Base-by-base conservation (phyloP, 2,797 vertebrate species). In the Poliocrania exsul region DNA sequence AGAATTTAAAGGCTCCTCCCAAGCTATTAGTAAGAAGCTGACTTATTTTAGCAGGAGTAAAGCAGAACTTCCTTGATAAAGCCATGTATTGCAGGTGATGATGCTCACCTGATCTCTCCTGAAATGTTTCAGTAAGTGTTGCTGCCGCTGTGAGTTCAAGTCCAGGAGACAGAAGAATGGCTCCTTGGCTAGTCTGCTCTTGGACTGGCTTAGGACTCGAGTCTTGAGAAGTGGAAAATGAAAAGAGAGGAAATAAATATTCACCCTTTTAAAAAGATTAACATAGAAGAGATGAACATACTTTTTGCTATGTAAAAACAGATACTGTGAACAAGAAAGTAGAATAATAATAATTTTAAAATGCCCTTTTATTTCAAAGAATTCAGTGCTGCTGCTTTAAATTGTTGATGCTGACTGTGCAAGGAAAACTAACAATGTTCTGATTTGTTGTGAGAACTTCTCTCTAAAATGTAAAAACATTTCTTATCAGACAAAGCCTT, bases 401-500 rank as follows among this genome's bases (percentile, higher is more conserved):
- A 77, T 79, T 81, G 72, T 92, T 84, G 80, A 35, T 86, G 44
- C 62, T 78, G 66, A 53, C 85, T 91, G 56, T 54, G 61, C 47
- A 75, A 79, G 73, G 70, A 75, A 66, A 88, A 44, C 62, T 79
- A 83, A 86, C 37, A 91, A 60, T 1, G 1, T 66, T 75, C 58
- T 73, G 66, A 71, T 93, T 94, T 93, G 91, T 81, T 86, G 69
- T 61, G 40, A 95, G 83, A 83, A 94, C 61, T 88, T 92, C 73
- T 77, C 57, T 54, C 66, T 78, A 78, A 80, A 86, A 92, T 58
- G 72, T 86, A 86, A 91, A 83, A 85, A 51, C 62, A 64, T 86
- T 88, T 86, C 75, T 92, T 81, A 85, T 75, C 67, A 61, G 65
- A 88, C 31, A 93, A 89, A 83, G 61, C 50, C 62, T 90, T 86